phyloP scores from a whole-genome alignment of 92 coral and sea anemone genomes.

The Zoanthus sociatus region DNA sequence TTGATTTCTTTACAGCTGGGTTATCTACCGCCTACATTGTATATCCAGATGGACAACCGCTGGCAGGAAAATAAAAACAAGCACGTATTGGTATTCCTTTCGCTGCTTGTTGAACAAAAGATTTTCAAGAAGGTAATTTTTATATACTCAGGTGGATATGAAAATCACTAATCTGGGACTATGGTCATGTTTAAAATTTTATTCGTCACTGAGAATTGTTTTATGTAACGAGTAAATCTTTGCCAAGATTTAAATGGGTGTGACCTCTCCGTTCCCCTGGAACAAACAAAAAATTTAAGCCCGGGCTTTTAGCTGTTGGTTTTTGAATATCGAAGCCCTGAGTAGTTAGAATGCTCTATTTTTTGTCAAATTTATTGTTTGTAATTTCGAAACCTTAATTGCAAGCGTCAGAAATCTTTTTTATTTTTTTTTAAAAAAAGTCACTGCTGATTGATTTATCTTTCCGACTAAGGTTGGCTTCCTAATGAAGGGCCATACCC shows the following conservation, averaged over 20 bases:
- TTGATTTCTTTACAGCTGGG: background rate
- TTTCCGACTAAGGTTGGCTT: conserved; percentile 65
- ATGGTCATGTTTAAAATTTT: background rate
- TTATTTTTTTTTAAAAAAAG: background rate
- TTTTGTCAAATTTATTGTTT: no score
- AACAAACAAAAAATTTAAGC: no score
- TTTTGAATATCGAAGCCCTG: no score
- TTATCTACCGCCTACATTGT: conserved; percentile 26
- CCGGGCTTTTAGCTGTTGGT: no score
- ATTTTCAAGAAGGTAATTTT: conserved; percentile 52
- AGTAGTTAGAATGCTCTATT: no score
- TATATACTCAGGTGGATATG: background rate
- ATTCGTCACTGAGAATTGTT: background rate
- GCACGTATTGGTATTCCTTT: conserved; percentile 24
- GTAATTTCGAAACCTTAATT: no score
- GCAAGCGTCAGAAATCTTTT: background rate
- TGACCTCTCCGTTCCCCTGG: no score
- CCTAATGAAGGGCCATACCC: conserved; percentile 67
- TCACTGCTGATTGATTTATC: no score
- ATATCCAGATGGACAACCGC: conserved; percentile 49
- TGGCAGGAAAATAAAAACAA: conserved; percentile 51
- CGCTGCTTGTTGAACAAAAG: background rate
- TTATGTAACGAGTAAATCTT: no score
- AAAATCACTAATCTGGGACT: background rate
- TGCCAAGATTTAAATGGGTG: no score